A percentile compares a stretch with the other conserved stretches of the same genome.
phyloP scores from a whole-genome alignment of 2,888 invertebrate genomes.

The Galeopsomyia nigrocyanea region DNA sequence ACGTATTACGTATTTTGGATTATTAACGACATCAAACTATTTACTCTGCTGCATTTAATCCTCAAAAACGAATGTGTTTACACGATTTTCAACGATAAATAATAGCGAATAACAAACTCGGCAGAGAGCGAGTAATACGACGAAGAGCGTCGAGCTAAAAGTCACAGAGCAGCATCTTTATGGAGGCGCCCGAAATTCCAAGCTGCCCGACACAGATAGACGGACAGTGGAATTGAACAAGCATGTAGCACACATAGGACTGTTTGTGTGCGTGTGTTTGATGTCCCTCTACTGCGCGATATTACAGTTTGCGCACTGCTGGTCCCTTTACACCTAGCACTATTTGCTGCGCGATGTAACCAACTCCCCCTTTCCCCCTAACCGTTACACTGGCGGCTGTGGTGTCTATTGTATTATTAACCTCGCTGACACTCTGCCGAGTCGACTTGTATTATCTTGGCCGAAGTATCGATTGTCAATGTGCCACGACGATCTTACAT shows the following conservation, averaged over 20 bases:
- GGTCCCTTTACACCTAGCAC: constrained; percentile 15
- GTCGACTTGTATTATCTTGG: neutral
- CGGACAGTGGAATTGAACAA: constrained; percentile 4
- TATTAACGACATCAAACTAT: too few relatives aligned
- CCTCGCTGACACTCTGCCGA: neutral
- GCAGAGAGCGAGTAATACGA: neutral
- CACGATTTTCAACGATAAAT: too few relatives aligned
- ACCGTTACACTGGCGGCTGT: constrained; percentile 10
- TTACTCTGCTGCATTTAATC: too few relatives aligned
- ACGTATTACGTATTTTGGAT: too few relatives aligned
- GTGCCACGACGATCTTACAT: neutral
- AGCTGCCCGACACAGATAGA: constrained; percentile 8
- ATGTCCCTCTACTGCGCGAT: neutral
- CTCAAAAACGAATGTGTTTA: too few relatives aligned
- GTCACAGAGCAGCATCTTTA: constrained; percentile 28
- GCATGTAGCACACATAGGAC: too few relatives aligned
- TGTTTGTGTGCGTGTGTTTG: too few relatives aligned
- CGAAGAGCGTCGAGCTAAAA: neutral
- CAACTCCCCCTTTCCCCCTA: neutral
- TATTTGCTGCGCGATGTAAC: constrained; percentile 5
- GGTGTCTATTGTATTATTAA: constrained; percentile 33
- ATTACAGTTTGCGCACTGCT: constrained; percentile 13
- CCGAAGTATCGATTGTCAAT: constrained; percentile 9
- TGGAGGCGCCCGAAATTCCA: constrained; percentile 23
- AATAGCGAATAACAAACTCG: too few relatives aligned